phyloP scores from a whole-genome alignment of 2,888 invertebrate species.

The Folsomia candida region DNA sequence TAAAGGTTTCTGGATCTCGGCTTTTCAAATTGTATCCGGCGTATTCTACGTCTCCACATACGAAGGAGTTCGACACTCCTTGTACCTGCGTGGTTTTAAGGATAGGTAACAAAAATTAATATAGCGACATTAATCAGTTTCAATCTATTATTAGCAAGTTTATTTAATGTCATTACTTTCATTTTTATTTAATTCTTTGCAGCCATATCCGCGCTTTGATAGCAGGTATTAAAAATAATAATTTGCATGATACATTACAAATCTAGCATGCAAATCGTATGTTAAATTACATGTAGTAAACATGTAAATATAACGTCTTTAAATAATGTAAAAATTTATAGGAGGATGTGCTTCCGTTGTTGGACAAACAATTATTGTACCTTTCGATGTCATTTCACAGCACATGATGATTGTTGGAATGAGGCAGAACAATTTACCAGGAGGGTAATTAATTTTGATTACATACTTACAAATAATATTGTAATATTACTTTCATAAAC shows the following conservation, averaged over 20 bases:
- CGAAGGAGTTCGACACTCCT: conserved; percentile 79
- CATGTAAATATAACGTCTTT: neutral
- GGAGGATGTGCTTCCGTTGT: conserved; percentile 85
- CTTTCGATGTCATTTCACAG: conserved; percentile 94
- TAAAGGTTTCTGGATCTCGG: conserved; percentile 92
- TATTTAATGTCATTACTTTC: neutral
- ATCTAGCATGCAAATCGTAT: too few species aligned
- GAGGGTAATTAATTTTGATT: conserved; percentile 20
- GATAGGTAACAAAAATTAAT: conserved; percentile 58
- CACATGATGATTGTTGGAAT: conserved; percentile 89
- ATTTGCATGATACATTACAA: too few species aligned
- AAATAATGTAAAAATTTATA: conserved; percentile 11
- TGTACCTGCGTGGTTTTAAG: conserved; percentile 64
- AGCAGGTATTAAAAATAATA: too few species aligned
- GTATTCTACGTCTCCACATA: conserved; percentile 92
- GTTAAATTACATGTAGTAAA: too few species aligned
- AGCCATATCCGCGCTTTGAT: conserved; percentile 72
- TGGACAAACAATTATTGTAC: conserved; percentile 92
- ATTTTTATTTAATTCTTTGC: too few species aligned
- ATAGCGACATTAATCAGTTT: too few species aligned
- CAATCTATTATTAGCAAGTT: too few species aligned
- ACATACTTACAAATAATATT: neutral
- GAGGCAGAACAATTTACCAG: conserved; percentile 28
- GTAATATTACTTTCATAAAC: neutral
- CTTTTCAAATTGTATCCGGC: conserved; percentile 79